A percentile compares a stretch with the other conserved stretches of the same genome.
Conservation (phyloP, 2,113 vertebrate genomes). For the Beaufortia kweichowensis region DNA sequence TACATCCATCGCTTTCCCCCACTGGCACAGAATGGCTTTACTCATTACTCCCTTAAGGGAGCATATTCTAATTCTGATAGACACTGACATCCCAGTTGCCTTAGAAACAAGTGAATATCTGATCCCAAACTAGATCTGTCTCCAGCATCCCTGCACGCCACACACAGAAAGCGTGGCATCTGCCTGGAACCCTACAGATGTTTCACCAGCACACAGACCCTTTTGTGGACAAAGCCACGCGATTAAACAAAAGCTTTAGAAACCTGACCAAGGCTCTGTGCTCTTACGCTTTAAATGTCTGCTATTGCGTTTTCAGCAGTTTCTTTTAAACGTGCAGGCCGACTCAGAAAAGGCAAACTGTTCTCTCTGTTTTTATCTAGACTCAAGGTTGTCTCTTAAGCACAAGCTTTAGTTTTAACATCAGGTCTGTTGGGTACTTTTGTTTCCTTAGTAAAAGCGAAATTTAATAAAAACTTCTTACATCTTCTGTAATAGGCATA, state of each 20-base stretch:
- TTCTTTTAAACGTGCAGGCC: not conserved
- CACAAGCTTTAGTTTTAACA: constrained; percentile 4
- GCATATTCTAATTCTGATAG: constrained; percentile 31
- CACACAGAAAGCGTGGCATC: constrained; percentile 26
- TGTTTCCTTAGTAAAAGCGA: constrained; percentile 18
- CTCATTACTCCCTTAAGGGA: constrained; percentile 12
- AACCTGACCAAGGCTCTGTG: not conserved
- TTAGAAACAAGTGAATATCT: constrained; percentile 45
- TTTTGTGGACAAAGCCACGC: not conserved
- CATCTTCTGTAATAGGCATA: not conserved
- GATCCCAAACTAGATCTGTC: constrained; percentile 20
- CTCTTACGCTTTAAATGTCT: constrained; percentile 9
- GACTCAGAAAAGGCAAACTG: not conserved
- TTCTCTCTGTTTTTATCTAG: constrained; percentile 30
- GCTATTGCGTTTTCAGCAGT: not conserved
- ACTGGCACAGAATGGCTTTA: not conserved
- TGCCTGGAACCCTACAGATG: constrained; percentile 10
- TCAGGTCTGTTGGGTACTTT: not conserved
- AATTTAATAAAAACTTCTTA: constrained; percentile 30
- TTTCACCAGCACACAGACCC: constrained; percentile 12
- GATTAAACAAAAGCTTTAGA: constrained; percentile 19
- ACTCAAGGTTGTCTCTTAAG: constrained; percentile 45
- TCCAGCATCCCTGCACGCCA: constrained; percentile 42
- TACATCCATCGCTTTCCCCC: not conserved
- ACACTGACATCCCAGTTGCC: constrained; percentile 44